Evolutionary conservation across 2,113 vertebrate species (phyloP), one percentile per base, ranked within the genome.

Genomic region (Hiodon alosoides): DNA sequence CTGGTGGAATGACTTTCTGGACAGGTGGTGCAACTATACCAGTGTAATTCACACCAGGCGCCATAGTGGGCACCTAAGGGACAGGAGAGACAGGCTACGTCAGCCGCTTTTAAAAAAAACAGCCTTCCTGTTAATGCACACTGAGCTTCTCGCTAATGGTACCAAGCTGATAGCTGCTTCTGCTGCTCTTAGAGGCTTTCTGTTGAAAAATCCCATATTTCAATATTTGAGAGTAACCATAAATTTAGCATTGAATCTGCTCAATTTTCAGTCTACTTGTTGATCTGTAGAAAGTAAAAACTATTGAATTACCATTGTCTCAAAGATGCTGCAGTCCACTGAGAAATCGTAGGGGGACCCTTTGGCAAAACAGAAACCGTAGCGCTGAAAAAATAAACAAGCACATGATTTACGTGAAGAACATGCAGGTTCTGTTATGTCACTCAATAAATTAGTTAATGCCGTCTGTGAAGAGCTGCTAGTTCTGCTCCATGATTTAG

Each of bases 261-360:
- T 3, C 2, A 1, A 46, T 54, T 53, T 10, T 50, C 48, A 69
- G 7, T 14, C 46, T 69, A n/a, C 52, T 14, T 69, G 10, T 31
- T 52, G 7, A 62, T 61, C 13, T 31, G 4, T 14, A 5, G 5
- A 7, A 2, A 73, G 14, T 8, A 66, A 5, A 53, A 55, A 31
- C 8, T n/a, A 47, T 9, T 5, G 64, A 16, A 8, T 85, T 86
- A 90, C 90, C 82, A 74, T 48, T 71, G 13, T 51, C 5, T 53
- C 0, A 75, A 90, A 88, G 80, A 89, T 85, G 13, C 80, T 82
- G 78, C 91, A 92, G 78, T 86, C 55, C 8, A 90, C 80, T 9
- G 46, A 10, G 17, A 80, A 78, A 3, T 7, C 11, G 5, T 8
- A 7, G 14, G 3, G 0, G 4, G 0, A 66, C 0, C 86, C 86